Conservation (phyloP, 2,888 invertebrate genomes). For the Calameuta idolon region DNA sequence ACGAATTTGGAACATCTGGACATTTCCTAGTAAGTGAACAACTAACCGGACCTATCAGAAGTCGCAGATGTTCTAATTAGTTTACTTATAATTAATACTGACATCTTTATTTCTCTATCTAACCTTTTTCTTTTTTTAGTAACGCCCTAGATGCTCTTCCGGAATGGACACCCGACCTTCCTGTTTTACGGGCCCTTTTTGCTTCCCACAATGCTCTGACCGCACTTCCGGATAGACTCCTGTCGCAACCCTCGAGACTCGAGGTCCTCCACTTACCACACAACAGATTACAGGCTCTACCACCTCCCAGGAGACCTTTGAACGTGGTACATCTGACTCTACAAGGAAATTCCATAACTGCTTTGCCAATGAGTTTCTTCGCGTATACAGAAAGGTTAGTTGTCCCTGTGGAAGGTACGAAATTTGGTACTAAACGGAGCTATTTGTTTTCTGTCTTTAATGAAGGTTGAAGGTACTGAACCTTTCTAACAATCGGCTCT, state of each 20-base stretch:
- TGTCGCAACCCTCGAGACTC: conserved; percentile 80
- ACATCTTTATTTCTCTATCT: neutral
- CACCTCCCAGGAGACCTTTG: conserved; percentile 79
- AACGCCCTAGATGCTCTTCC: conserved; percentile 81
- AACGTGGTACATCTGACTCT: conserved; percentile 76
- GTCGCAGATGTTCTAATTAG: neutral
- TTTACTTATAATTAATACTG: neutral
- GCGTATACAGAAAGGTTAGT: conserved; percentile 69
- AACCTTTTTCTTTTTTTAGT: conserved; percentile 47
- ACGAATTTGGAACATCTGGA: conserved; percentile 80
- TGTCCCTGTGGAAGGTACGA: conserved; percentile 49
- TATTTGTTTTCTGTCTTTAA: conserved; percentile 25
- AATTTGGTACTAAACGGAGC: neutral
- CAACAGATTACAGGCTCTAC: conserved; percentile 80
- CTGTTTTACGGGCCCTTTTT: conserved; percentile 77
- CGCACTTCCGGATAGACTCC: conserved; percentile 78
- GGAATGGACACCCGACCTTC: conserved; percentile 82
- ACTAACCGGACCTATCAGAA: neutral
- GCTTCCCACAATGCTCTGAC: conserved; percentile 81
- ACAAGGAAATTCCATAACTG: conserved; percentile 82
- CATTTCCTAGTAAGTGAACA: conserved; percentile 75
- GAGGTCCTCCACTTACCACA: conserved; percentile 82
- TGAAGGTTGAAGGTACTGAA: conserved; percentile 76
- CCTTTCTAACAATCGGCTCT: conserved; percentile 82
- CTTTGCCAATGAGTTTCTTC: conserved; percentile 83